Base-by-base conservation (phyloP, 2,113 vertebrate species). In the Labrus mixtus region DNA sequence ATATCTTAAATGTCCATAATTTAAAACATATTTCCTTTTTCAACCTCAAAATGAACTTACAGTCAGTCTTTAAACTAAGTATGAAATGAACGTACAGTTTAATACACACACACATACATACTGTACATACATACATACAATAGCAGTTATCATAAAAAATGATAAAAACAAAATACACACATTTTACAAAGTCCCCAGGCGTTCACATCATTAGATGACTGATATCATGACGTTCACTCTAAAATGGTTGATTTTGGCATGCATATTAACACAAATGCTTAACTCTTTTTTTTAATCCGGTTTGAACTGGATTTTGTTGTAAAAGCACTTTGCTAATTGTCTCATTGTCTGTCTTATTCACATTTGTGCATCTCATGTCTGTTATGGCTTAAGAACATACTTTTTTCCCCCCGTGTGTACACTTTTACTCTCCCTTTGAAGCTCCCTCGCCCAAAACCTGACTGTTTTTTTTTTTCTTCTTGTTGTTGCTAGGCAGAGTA, bases 151-250 rank as follows among this genome's bases (percentile, higher is more conserved):
- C 92, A 93, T 94, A 91, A 92, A 93, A 94, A 95, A 94, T 92
- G 88, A 94, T 91, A 91, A 89, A 94, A 94, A 94, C 90, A 93
- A 95, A 94, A 92, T 90, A 93, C 91, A 94, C 92, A 94, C 92
- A 90, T 94, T 94, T 91, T 94, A 95, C 92, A 95, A 94, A 93
- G 91, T 93, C 82, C 88, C 87, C 92, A 83, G 88, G 92, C 92
- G 85, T 90, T 77, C 90, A 92, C 87, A 85, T 89, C 87, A 77
- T 85, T 88, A 70, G 84, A 91, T 92, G 91, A 89, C 79, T 89
- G 64, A 85, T 86, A 84, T 89, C 80, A 90, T 90, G 87, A 90
- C 78, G 88, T 88, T 91, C 90, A 91, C 90, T 92, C 90, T 92
- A 90, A 87, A 90, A 87, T 88, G 86, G 76, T 89, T 81, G 71